A percentile compares a stretch with the other conserved stretches of the same genome.
Conservation (phyloP, 2,888 invertebrate genomes). For the Belgica antarctica region DNA sequence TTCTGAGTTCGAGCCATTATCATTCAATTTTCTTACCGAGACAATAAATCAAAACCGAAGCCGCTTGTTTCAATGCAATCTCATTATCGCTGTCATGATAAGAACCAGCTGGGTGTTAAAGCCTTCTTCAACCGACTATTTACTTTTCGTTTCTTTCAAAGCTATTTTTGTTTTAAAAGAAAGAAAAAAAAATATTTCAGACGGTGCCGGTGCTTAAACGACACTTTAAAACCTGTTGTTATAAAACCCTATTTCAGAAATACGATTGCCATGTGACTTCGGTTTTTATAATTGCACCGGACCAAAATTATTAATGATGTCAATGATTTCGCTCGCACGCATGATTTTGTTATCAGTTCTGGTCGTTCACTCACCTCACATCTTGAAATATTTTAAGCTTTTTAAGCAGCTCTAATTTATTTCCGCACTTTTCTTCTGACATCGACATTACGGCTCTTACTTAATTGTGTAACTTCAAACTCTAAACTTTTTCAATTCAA, state of each 20-base stretch:
- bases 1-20: no score
- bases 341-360: not conserved
- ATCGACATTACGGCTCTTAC: not conserved
- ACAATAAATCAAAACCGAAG: not conserved
- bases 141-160: not conserved
- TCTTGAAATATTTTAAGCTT: constrained; percentile 10
- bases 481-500: not conserved
- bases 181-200: not conserved
- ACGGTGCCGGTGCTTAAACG: not conserved
- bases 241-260: not conserved
- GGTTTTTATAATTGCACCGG: not conserved
- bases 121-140: no score
- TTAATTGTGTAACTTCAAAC: not conserved
- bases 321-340: no score
- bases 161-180: no score
- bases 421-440: not conserved
- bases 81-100: not conserved
- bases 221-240: not conserved
- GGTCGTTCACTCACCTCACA: not conserved
- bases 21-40: no score
- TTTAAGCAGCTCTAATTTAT: not conserved
- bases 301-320: no score
- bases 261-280: not conserved
- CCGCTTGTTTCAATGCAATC: not conserved
- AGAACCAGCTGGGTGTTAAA: not conserved